Conservation (phyloP, 2,797 vertebrate species). For the Neomorphus geoffroyi region DNA sequence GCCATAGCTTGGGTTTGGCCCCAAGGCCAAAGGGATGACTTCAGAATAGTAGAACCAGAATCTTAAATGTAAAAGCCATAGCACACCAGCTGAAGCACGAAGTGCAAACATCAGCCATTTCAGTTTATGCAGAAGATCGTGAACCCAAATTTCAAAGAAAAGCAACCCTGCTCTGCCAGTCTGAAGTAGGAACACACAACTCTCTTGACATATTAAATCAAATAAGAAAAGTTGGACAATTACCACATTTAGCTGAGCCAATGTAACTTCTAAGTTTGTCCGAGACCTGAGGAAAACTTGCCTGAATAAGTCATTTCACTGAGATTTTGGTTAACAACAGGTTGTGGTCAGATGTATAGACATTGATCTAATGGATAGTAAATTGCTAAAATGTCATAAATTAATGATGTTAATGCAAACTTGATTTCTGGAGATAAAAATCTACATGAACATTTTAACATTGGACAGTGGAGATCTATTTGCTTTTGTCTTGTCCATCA, state of each 20-base stretch:
- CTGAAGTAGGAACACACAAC: background rate
- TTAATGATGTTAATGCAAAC: background rate
- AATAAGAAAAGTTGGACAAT: background rate
- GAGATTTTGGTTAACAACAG: background rate
- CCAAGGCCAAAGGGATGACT: background rate
- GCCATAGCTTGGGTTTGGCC: background rate
- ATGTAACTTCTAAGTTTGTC: background rate
- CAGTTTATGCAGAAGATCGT: background rate
- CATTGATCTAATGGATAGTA: background rate
- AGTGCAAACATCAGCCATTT: background rate
- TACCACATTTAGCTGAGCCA: background rate
- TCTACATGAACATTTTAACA: background rate
- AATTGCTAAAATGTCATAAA: background rate
- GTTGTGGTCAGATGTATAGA: background rate
- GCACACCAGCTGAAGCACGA: fast-evolving
- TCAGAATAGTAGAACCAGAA: background rate
- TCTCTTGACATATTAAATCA: background rate
- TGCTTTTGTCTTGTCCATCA: background rate
- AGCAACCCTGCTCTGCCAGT: background rate
- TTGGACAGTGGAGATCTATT: background rate
- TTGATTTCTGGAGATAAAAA: background rate
- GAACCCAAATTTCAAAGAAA: background rate
- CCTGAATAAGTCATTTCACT: background rate
- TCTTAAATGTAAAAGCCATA: background rate
- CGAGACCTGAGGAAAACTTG: background rate